Base-by-base conservation (phyloP, 2,888 invertebrate genomes). In the Cheilosia pagana region DNA sequence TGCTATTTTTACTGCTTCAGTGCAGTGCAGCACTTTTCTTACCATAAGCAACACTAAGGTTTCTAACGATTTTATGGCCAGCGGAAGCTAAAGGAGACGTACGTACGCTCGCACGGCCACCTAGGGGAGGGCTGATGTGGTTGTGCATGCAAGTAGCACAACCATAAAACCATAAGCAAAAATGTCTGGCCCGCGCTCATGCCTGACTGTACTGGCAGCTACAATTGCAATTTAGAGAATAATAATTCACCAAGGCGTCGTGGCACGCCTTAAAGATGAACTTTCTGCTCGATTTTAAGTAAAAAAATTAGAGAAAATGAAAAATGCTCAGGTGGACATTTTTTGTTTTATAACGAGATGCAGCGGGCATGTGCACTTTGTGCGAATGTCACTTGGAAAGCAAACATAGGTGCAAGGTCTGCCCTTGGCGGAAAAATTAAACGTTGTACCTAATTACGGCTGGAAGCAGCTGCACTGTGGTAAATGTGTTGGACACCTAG, bases 221-320 rank as follows among this genome's bases (percentile, higher is more conserved):
- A 67, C 60, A 60, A 60, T 62, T 48, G 60, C 68, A 77, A 77
- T 77, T 77, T 77, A 62, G 68, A 62, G 35, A 77, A 77, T 39
- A 68, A 70, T 77, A 77, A 62, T 77, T 77, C 76, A 77, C 25
- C 4, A 31, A 52, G 59, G 59, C 50, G 50, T 39, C 41, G 57
- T 59, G 65, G 57, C 50, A 67, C 28, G 67, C 57, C 75, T 75
- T 67, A 67, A 63, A 41, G 59, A 59, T 67, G 65, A 75, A 75
- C 75, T 67, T 75, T 75, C 52, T 52, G 50, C 16, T 59, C 16
- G 25, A 43, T 35, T 23, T 60, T 53, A 43, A 35, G 43, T 21
- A 45, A 68, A 68, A 68, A 68, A 59, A 52, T 8, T 39, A 8
- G 39, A 74, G 12, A 45, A 63, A 21, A 57, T 35, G 19, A 2